Evolutionary conservation across 2,888 invertebrate species (phyloP), one percentile per base, ranked within the genome.

Genomic region (Serripes groenlandicus): DNA sequence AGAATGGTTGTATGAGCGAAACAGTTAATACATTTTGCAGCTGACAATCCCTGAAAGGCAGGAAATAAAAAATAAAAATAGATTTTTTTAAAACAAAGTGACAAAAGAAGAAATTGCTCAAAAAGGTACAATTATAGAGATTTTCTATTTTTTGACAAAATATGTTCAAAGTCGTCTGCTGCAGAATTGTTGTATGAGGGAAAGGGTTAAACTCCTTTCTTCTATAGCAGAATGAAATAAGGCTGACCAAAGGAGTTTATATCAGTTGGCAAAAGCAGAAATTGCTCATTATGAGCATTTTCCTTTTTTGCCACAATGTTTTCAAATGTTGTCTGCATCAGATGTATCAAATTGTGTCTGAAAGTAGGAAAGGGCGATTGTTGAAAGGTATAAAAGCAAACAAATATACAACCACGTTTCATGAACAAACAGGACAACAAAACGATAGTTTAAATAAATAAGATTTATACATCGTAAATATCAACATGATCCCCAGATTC

Each of bases 401-500:
- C 42, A 42, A 42, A 7, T 11, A 42, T 11, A 42, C 7, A 42
- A 11, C 15, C 9, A 11, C 15, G 7, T 15, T 15, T 42, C 15
- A 11, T 42, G 9, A 7, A 42, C 42, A 42, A 42, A 42, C 15
- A 42, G n/a, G n/a, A n/a, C n/a, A n/a, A n/a, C n/a, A n/a, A n/a
- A n/a, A n/a, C n/a, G n/a, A n/a, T n/a, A 42, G 15, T 11, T 42
- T 42, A 42, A 42, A 21, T 49, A 21, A 21, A 21, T 21, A 49
- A 49, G 30, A 18, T 30, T 74, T 56, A 82, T 30, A 82, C 81
- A 83, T 98, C 98, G 94, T 96, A 97, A 95, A 97, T 98, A 95
- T 98, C 98, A 58, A 98, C 95, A 93, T 97, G 97, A 92, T 97
- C 97, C 0, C 98, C 98, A 0, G 97, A 97, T 84, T 96, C 96